Evolutionary conservation across 1,140 invertebrate species (phyloP), one percentile per base, ranked within the genome.

Genomic region (Hermetia illucens): DNA sequence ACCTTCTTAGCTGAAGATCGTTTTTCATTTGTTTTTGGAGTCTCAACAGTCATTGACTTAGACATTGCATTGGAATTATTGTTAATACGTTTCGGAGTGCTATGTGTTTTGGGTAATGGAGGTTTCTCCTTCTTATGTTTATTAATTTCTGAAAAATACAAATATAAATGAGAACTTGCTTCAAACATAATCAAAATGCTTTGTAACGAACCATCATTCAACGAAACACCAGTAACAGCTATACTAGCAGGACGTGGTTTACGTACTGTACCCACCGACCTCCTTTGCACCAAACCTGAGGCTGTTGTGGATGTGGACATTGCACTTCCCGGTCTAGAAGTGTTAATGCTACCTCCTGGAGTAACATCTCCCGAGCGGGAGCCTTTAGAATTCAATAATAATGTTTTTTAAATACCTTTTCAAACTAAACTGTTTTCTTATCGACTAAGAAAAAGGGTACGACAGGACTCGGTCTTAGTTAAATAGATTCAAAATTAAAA

Each of bases 271-370:
- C 47, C 47, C 5, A 44, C 43, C 12, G 57, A 48, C 20, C 58
- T 49, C 22, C 54, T 48, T 22, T 46, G 34, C 21, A 61, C 55
- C 18, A 35, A 6, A 5, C 19, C 33, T 4, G 46, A 41, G 29
- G 50, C 51, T 13, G 61, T 59, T 33, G 66, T 64, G 29, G 59
- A 61, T 40, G 55, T 59, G 37, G 69, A 71, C 70, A 88, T 71
- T 45, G 83, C 80, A 63, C 82, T 86, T 55, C 77, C 76, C 36
- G 85, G 84, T 57, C 84, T 70, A 44, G 83, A 87, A 41, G 76
- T 77, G 53, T 50, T 57, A 15, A 48, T 40, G 39, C 46, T 48
- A 36, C 70, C 70, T 47, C 71, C 74, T 36, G 76, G 77, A 43
- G 76, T 78, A 47, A 71, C 72, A 57, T 80, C 79, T 43, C 79